phyloP scores from a whole-genome alignment of 2,113 vertebrate genomes.

The Ictalurus furcatus region DNA sequence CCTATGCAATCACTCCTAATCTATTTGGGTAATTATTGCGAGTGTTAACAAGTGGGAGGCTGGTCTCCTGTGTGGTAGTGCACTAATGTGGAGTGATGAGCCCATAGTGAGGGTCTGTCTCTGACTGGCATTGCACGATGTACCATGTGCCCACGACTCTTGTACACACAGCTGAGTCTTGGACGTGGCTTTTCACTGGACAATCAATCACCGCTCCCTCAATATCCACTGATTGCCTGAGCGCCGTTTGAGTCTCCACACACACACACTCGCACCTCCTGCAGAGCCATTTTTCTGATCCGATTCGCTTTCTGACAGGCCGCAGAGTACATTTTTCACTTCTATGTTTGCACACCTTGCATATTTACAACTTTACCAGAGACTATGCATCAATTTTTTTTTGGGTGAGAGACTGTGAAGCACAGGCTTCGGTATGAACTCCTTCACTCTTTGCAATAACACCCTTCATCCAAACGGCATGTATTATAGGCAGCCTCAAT shows the following conservation, averaged over 20 bases:
- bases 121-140: constrained; percentile 20
- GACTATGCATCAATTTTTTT: not conserved
- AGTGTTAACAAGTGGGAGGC: constrained; percentile 50
- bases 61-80: constrained; percentile 37
- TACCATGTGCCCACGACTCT: not conserved
- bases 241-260: not conserved
- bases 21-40: constrained; percentile 53
- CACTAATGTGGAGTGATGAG: constrained; percentile 44
- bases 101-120: constrained; percentile 28
- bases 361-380: constrained; percentile 14
- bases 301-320: not conserved
- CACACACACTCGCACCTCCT: not conserved
- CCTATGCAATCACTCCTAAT: constrained; percentile 49
- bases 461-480: not conserved
- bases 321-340: constrained; percentile 10
- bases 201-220: constrained; percentile 32
- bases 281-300: constrained; percentile 15
- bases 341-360: constrained; percentile 12
- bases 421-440: not conserved
- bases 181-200: constrained; percentile 30
- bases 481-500: not conserved
- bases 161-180: constrained; percentile 16
- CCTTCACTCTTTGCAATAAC: not conserved
- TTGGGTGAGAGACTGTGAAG: not conserved
- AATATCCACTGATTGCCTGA: constrained; percentile 3